Base-by-base conservation (phyloP, 2,797 vertebrate genomes). In the Falco naumanni region DNA sequence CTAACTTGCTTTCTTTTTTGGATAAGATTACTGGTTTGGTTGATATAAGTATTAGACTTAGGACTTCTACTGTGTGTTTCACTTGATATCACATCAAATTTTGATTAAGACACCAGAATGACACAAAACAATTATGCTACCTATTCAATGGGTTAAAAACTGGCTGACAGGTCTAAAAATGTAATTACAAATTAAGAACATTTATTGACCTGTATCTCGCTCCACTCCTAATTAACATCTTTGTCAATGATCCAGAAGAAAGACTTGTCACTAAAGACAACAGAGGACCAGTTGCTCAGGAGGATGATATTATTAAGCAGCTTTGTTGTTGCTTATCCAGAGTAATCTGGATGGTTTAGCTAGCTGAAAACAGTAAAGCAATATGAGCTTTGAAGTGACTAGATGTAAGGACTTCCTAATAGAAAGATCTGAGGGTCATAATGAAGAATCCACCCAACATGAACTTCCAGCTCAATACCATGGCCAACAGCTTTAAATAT, bases 1-100 rank as follows among this genome's bases (percentile, higher is more conserved):
- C 39, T 93, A 95, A 93, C 89, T 86, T 94, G 93, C 96, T 95
- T 86, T 94, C 41, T 96, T 90, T 96, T 95, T 90, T 84, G 37
- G 84, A 34, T 95, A 90, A 97, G 89, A 96, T 96, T 96, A 91
- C 91, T 63, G 83, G 89, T 96, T 96, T 94, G 47, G 74, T 76
- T 96, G 83, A 84, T 88, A 77, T 33, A 88, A 66, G 91, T 82
- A 95, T 93, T 78, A 91, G 79, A 78, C 41, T 80, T 68, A 41
- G 33, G 72, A 81, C 50, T 89, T 95, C n/a, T 54, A 26, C 53
- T 47, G 20, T 45, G 33, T 54, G 54, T 91, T 93, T 84, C 63
- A 72, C 39, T 88, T 79, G 15, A 6, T 72, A 79, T 84, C 61
- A 87, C 43, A 81, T n/a, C 28, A 64, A 91, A 90, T 82, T 84